Base-by-base conservation (phyloP, 2,888 invertebrate genomes). In the Leptinotarsa peninsularis region DNA sequence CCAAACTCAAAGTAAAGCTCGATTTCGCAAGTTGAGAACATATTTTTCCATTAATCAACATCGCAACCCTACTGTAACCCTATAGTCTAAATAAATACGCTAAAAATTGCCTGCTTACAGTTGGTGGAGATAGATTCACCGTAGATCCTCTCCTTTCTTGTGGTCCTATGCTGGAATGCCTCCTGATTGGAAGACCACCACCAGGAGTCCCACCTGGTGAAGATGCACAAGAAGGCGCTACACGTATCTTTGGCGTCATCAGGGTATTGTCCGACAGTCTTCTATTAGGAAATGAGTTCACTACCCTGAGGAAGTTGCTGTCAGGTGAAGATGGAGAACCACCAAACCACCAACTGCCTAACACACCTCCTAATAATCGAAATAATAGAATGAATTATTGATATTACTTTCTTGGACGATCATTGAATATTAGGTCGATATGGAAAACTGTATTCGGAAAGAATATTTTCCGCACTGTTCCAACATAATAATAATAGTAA, bases 101-200 rank as follows among this genome's bases (percentile, higher is more conserved):
- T 18, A 3, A n/a, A 3, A 21, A 2, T 58, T 43, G 21, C n/a
- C 27, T 18, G 81, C 93, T 93, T 93, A 96, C 96, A 91, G 95
- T 94, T 82, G 96, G 96, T 81, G 96, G 96, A 77, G 96, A 96
- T 77, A 96, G 90, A 89, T 96, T 96, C 81, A 94, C 93, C 77
- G 94, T 93, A 17, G 95, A 95, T 74, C 94, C 94, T 72, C 96
- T 93, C 79, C 96, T 92, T 87, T 97, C 96, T 86, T 96, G 96
- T 0, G 96, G 95, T 27, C 96, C 96, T 83, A 96, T 96, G 88
- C 96, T 96, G 74, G 96, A 97, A 88, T 97, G 97, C 33, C 97
- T 93, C 71, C 97, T 92, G 52, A 94, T 94, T 18, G 96, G 96
- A 76, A 97, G 89, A 0, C 95, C 95, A 72, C 93, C 93, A 74